Evolutionary conservation across 2,113 vertebrate genomes (phyloP).

Genomic region (Cryptotis parvus): DNA sequence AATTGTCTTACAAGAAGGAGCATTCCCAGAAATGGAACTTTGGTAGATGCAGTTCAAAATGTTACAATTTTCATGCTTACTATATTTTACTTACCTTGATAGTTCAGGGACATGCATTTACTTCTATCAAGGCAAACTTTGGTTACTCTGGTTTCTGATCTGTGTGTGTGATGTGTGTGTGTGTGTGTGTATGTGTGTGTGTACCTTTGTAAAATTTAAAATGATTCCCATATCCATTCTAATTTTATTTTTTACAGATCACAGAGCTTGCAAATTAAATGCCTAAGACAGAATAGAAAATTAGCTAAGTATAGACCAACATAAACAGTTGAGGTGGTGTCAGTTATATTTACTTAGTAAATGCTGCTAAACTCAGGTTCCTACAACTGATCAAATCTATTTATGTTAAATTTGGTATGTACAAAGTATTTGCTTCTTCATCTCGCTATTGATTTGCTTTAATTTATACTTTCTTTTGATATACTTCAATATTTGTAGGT

Average conservation of each 20-base stretch:
- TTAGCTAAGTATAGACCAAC: background rate
- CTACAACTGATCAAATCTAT: background rate
- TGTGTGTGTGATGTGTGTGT: no score
- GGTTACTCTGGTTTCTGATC: no score
- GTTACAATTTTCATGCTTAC: no score
- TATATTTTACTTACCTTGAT: no score
- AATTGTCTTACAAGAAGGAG: background rate
- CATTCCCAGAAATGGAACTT: background rate
- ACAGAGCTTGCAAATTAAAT: background rate
- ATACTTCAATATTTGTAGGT: no score
- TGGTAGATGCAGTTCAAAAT: no score
- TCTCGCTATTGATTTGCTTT: background rate
- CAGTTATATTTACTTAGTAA: background rate
- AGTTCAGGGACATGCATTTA: background rate
- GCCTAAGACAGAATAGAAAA: background rate
- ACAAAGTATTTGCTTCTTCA: background rate
- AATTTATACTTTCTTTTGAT: no score
- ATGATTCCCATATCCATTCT: background rate
- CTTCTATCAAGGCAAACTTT: no score
- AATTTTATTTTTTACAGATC: slow-evolving; percentile 4
- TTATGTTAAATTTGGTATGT: background rate
- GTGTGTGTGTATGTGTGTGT: no score
- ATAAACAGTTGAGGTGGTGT: background rate
- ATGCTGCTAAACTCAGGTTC: background rate
- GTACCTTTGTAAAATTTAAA: no score